A percentile compares a stretch with the other conserved stretches of the same genome.
phyloP scores from a whole-genome alignment of 2,888 invertebrate species.

The Euzetes globulus region DNA sequence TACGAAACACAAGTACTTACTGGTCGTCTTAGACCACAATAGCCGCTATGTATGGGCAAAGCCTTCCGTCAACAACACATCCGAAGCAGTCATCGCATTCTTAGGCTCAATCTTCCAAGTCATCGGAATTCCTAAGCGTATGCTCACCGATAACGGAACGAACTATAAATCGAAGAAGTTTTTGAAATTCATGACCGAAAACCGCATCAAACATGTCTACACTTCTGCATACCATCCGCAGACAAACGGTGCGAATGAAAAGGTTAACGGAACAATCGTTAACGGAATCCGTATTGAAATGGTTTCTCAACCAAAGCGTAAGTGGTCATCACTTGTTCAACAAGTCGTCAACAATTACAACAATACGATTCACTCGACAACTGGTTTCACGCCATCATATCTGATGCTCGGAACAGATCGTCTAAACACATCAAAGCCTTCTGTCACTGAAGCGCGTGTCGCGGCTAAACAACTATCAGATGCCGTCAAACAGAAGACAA shows the following conservation, averaged over 20 bases:
- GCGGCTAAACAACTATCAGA: background rate
- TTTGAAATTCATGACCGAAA: background rate
- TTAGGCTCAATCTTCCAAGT: background rate
- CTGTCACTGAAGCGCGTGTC: background rate
- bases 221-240: slow-evolving; percentile 25
- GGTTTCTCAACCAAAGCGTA: background rate
- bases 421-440: background rate
- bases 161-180: no score
- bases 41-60: slow-evolving; percentile 4
- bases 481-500: background rate
- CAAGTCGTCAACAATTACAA: slow-evolving; percentile 14
- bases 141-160: background rate
- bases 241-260: slow-evolving; percentile 13
- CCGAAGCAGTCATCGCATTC: background rate
- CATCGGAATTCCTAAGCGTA: background rate
- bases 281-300: background rate
- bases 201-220: background rate
- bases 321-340: slow-evolving; percentile 13
- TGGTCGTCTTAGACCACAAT: no score
- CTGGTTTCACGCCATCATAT: slow-evolving; percentile 9
- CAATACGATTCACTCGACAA: slow-evolving; percentile 10
- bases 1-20: no score
- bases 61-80: background rate
- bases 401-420: slow-evolving; percentile 1
- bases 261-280: background rate